Evolutionary conservation across 2,888 invertebrate genomes (phyloP).

Genomic region (Marronus borbonicus): DNA sequence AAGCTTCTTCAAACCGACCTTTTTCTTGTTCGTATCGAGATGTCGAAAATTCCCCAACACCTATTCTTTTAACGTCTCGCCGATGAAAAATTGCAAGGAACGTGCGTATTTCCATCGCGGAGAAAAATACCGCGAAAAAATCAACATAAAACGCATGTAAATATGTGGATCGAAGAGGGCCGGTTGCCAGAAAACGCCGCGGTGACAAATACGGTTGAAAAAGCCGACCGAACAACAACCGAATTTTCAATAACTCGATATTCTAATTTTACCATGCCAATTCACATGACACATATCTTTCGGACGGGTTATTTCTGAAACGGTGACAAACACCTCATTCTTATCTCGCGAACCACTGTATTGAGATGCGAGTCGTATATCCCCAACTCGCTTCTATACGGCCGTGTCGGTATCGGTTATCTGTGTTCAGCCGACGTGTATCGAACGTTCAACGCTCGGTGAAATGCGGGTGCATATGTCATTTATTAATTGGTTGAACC

Average conservation of each 20-base stretch:
- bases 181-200: slow-evolving; percentile 8
- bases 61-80: neutral
- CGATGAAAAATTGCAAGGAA: neutral
- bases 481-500: slow-evolving; percentile 43
- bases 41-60: neutral
- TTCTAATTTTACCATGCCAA: slow-evolving; percentile 38
- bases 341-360: slow-evolving; percentile 20
- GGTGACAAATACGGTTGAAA: slow-evolving; percentile 6
- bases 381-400: neutral
- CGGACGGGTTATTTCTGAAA: slow-evolving; percentile 48
- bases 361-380: slow-evolving; percentile 19
- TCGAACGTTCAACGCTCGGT: slow-evolving; percentile 16
- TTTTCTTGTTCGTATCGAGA: neutral
- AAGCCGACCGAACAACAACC: slow-evolving; percentile 7
- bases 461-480: slow-evolving; percentile 46
- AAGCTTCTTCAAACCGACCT: neutral
- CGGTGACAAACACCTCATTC: slow-evolving; percentile 50
- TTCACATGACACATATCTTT: slow-evolving; percentile 40
- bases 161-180: neutral
- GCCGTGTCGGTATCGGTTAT: neutral
- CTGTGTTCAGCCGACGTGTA: slow-evolving; percentile 13
- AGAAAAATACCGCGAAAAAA: neutral
- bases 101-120: neutral
- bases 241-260: slow-evolving; percentile 43
- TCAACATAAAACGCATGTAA: neutral